phyloP scores from a whole-genome alignment of 2,888 invertebrate genomes.

The Napeogenes inachia region DNA sequence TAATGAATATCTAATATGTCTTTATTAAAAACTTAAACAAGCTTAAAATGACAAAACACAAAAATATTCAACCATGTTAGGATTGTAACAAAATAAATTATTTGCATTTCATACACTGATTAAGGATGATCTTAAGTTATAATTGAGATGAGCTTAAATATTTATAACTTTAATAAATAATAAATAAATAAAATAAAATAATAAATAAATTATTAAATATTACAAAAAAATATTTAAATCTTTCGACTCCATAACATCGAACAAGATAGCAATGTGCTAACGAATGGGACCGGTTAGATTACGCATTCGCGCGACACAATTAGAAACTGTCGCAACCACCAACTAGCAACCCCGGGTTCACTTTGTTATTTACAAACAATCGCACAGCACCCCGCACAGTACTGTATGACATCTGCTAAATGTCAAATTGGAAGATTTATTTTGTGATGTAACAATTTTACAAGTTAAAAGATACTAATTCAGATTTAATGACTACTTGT shows the following conservation, averaged over 20 bases:
- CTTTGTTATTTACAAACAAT: constrained; percentile 74
- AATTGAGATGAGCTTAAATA: no score
- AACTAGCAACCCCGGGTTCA: constrained; percentile 48
- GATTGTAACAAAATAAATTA: not conserved
- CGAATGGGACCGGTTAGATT: constrained; percentile 73
- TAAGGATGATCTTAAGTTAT: not conserved
- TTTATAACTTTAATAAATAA: no score
- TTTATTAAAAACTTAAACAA: no score
- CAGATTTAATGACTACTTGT: no score
- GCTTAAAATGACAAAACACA: no score
- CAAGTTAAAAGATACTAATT: not conserved
- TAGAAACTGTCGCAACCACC: constrained; percentile 64
- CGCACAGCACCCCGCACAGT: constrained; percentile 61
- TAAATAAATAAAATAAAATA: no score
- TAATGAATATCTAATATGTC: no score
- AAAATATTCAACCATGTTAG: no score
- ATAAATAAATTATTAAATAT: no score
- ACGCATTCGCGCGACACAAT: constrained; percentile 74
- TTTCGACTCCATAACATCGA: constrained; percentile 38
- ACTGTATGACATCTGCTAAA: constrained; percentile 62
- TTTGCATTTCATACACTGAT: no score
- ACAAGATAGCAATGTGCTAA: constrained; percentile 51
- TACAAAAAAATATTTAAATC: not conserved
- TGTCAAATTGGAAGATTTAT: constrained; percentile 41
- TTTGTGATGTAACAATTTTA: constrained; percentile 15